Evolutionary conservation across 2,888 invertebrate species (phyloP).

Genomic region (Protodeltote pygarga): DNA sequence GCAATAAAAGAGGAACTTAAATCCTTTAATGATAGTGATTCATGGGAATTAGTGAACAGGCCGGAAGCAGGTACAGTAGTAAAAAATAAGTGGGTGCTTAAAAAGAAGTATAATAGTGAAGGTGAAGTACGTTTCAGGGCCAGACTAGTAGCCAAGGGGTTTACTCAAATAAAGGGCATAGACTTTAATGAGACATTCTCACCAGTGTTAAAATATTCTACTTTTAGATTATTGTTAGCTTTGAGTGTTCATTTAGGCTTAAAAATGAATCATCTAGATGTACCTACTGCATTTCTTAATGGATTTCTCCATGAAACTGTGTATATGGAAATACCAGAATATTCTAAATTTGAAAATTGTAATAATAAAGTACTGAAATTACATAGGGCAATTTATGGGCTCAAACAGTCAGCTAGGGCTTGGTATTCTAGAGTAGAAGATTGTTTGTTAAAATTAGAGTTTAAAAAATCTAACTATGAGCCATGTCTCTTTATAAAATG

Average conservation of each 20-base stretch:
- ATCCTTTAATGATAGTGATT: not conserved
- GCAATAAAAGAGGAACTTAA: constrained; percentile 13
- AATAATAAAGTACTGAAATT: constrained; percentile 7
- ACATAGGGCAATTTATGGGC: constrained; percentile 5
- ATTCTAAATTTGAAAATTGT: constrained; percentile 1
- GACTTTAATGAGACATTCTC: constrained; percentile 16
- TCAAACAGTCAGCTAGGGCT: constrained; percentile 10
- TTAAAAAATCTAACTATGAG: constrained; percentile 10
- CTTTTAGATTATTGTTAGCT: constrained; percentile 7
- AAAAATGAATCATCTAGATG: constrained; percentile 1
- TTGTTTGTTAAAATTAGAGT: constrained; percentile 3
- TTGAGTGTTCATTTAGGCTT: constrained; percentile 4
- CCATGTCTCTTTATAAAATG: constrained; percentile 11
- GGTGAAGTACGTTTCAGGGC: constrained; percentile 3
- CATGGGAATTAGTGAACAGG: constrained; percentile 9
- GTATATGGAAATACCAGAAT: constrained; percentile 13
- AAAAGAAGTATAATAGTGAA: constrained; percentile 3
- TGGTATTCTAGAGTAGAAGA: constrained; percentile 7
- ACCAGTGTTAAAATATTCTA: constrained; percentile 8
- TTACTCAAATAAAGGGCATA: constrained; percentile 3
- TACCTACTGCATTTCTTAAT: constrained; percentile 10
- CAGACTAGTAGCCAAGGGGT: constrained; percentile 8
- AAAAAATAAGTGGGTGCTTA: constrained; percentile 13
- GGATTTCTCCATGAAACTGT: constrained; percentile 4
- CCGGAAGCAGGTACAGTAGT: not conserved